Base-by-base conservation (phyloP, 1,140 invertebrate species). In the Micrasema minimum region DNA sequence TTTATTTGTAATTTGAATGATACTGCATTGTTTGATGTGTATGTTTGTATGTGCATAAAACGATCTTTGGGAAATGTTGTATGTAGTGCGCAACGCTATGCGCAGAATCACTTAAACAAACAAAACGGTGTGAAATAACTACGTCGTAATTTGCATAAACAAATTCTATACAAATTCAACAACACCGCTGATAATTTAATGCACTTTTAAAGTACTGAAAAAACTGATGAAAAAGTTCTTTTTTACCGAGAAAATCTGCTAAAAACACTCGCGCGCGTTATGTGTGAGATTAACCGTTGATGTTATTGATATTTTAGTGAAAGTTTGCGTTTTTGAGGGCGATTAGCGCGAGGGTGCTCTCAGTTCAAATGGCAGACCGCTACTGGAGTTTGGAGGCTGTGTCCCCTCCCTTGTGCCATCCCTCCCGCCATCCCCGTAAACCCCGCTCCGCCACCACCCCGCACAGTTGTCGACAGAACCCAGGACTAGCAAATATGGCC, bases 331-430 rank as follows among this genome's bases (percentile, higher is more conserved):
- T 66, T 50, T 14, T 20, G 35, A 41, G 43, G 64, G 61, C 55
- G 10, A 20, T 35, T 20, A 2, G 51, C 57, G 59, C 57, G 35
- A 59, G 31, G 69, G 50, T 61, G 67, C 16, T 61, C 20, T 14
- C 69, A 20, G 12, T 35, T 66, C 67, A 67, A 51, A 55, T 48
- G 72, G 43, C 61, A 61, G 57, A 68, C 57, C 66, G 67, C 66
- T 69, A 73, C 72, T 73, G 72, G 66, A n/a, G n/a, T n/a, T n/a
- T n/a, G n/a, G 26, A 73, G 61, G 61, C 66, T 69, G 67, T 45
- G 18, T 38, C 46, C 50, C 45, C 62, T 51, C 61, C 41, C 51
- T 35, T 59, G 22, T 41, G 11, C 14, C 43, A 6, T 16, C 43
- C 48, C 31, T 2, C 43, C 9, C 14, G 26, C 35, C 62, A 45